Conservation (phyloP, 2,797 vertebrate genomes). For the Sternarchorhynchus goeldii region DNA sequence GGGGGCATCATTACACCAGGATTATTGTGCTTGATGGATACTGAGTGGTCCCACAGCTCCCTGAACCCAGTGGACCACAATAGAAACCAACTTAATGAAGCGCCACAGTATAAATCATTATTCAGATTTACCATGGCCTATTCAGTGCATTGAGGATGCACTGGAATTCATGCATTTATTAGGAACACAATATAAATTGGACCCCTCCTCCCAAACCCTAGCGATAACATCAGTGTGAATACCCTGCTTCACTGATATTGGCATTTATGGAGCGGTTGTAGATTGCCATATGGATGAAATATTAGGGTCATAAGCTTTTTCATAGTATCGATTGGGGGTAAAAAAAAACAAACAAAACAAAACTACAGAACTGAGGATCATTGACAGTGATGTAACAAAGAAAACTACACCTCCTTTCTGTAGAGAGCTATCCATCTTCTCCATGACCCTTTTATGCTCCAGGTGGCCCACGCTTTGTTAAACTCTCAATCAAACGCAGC, state of each 20-base stretch:
- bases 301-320: conserved; percentile 15
- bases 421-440: conserved; percentile 20
- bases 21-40: conserved; percentile 17
- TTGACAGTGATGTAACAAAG: not conserved
- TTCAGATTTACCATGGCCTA: conserved; percentile 6
- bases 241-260: conserved; percentile 19
- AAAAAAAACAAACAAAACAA: not conserved
- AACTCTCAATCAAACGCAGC: conserved; percentile 29
- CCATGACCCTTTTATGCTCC: conserved; percentile 5
- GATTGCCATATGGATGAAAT: conserved; percentile 28
- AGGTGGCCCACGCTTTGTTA: conserved; percentile 7
- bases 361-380: not conserved
- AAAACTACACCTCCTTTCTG: not conserved
- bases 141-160: conserved; percentile 3
- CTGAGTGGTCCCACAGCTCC: not conserved
- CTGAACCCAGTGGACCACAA: conserved; percentile 13
- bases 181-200: conserved; percentile 21
- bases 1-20: not conserved
- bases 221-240: not conserved
- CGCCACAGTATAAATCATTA: not conserved
- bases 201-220: not conserved
- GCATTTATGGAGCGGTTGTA: conserved; percentile 24
- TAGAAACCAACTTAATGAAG: not conserved
- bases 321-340: not conserved
- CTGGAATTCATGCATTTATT: conserved; percentile 5